These are phyloP conservation scores for Sitophilus oryzae DNA, from an alignment of 1,140 invertebrate species.

Conservation along the genomic window DNA sequence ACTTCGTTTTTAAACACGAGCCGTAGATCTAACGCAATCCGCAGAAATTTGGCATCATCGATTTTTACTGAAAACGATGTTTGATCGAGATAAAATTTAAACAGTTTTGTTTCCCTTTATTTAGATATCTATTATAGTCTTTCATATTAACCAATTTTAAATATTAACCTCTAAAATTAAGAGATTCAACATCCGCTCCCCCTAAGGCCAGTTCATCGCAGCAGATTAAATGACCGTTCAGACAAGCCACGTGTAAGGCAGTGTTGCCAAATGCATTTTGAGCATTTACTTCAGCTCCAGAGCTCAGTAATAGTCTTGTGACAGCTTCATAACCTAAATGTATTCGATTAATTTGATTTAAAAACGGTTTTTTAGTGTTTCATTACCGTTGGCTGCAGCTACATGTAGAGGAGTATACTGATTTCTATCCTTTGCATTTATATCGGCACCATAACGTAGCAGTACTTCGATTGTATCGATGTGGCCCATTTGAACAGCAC, in stretches of 20 bases:
- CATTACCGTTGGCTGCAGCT: slow-evolving; percentile 53
- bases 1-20: no score
- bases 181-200: slow-evolving; percentile 45
- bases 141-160: no score
- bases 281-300: slow-evolving; percentile 53
- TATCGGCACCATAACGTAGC: slow-evolving; percentile 78
- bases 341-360: no score
- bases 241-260: slow-evolving; percentile 57
- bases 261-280: slow-evolving; percentile 57
- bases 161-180: slow-evolving; percentile 42
- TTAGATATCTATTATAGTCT: no score
- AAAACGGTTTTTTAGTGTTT: neutral
- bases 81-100: no score
- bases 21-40: no score
- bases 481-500: slow-evolving; percentile 90
- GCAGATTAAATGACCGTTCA: slow-evolving; percentile 54
- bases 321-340: slow-evolving; percentile 43
- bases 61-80: no score
- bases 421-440: slow-evolving; percentile 55
- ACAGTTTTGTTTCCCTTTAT: no score
- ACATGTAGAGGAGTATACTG: slow-evolving; percentile 57
- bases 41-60: no score
- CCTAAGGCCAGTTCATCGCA: slow-evolving; percentile 48
- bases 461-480: slow-evolving; percentile 87
- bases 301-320: slow-evolving; percentile 47